phyloP scores from a whole-genome alignment of 1,140 invertebrate species.

The Latrodectus geometricus region DNA sequence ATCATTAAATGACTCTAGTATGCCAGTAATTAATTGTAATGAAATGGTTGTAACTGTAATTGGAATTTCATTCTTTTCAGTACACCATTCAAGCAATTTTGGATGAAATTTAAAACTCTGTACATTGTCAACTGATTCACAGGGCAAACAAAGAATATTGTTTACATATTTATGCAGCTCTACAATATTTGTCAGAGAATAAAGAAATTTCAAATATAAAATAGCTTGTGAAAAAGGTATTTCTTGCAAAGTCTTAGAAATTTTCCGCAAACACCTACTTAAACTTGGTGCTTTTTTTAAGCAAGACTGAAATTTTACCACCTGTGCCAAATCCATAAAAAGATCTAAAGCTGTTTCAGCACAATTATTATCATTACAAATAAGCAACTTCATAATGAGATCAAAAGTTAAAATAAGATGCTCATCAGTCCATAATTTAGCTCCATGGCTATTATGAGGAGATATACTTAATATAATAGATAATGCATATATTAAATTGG shows the following conservation, averaged over 20 bases:
- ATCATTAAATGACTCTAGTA: conserved; percentile 2
- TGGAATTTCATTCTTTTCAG: neutral
- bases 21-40: neutral
- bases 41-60: neutral
- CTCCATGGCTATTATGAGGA: conserved; percentile 17
- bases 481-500: conserved; percentile 27
- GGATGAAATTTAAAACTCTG: conserved; percentile 31
- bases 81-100: conserved; percentile 15
- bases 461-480: conserved; percentile 38
- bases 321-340: conserved; percentile 30
- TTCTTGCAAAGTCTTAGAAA: conserved; percentile 5
- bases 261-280: conserved; percentile 4
- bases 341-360: conserved; percentile 38
- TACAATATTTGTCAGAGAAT: neutral
- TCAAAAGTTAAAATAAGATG: conserved; percentile 43
- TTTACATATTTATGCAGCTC: conserved; percentile 8
- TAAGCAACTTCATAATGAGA: conserved; percentile 28
- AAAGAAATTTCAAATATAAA: conserved; percentile 38
- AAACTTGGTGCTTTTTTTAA: conserved; percentile 5
- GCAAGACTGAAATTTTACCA: neutral
- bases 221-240: neutral
- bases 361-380: conserved; percentile 25
- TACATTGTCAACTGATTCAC: neutral
- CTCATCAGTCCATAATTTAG: conserved; percentile 49
- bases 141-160: conserved; percentile 18